These are phyloP conservation scores for Muscicapa adusta DNA, from an alignment of 2,113 vertebrate genomes.

Conservation along the genomic window DNA sequence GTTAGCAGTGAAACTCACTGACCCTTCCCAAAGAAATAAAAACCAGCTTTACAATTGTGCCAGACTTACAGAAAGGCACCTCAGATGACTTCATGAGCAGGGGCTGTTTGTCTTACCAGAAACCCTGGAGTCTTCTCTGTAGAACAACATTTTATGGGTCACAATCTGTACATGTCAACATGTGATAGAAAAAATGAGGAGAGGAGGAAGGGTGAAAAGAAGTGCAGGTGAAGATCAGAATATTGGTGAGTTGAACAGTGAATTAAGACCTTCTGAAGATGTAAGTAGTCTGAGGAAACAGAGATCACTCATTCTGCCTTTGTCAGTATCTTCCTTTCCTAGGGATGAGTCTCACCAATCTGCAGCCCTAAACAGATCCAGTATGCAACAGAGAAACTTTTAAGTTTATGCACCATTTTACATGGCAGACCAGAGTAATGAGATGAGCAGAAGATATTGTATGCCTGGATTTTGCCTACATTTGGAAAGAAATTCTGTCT, in stretches of 20 bases:
- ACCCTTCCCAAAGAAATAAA: neutral
- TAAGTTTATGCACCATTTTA: neutral
- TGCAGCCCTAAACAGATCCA: neutral
- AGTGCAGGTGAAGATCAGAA: neutral
- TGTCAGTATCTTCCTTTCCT: neutral
- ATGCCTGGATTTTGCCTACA: neutral
- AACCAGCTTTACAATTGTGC: neutral
- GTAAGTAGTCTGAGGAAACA: neutral
- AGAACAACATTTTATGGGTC: neutral
- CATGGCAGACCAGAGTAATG: neutral
- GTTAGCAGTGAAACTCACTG: neutral
- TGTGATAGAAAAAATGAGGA: neutral
- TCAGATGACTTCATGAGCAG: neutral
- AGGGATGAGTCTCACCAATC: neutral
- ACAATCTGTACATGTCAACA: fast-evolving
- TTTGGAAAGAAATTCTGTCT: neutral
- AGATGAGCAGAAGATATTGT: neutral
- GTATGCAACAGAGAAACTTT: neutral
- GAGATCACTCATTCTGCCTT: neutral
- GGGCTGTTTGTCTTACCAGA: neutral
- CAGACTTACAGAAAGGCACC: neutral
- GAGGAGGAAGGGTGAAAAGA: neutral
- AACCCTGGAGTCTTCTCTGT: neutral
- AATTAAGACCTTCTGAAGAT: neutral
- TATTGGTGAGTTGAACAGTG: neutral